Base-by-base conservation (phyloP, 2,888 invertebrate species). In the Dione juno region DNA sequence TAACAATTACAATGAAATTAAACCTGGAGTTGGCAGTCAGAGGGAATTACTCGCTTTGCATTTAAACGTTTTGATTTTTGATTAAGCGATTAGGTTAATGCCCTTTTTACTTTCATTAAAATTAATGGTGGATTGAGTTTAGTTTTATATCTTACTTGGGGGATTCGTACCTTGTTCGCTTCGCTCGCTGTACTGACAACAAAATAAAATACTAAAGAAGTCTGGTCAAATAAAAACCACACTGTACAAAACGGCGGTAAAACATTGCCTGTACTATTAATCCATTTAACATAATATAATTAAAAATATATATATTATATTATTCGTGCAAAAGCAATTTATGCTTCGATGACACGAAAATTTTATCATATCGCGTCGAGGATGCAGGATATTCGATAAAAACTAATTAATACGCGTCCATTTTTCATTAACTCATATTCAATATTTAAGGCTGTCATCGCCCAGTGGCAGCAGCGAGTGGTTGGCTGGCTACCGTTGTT, bases 41-140 rank as follows among this genome's bases (percentile, higher is more conserved):
- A 66, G 43, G 21, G 35, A 35, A 68, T 68, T 48, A 67, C 53
- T 59, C 58, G 58, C 64, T 73, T 73, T 70, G 67, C 73, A 73
- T 68, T 67, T 68, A 68, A 73, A 73, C 68, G 48, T 70, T 68
- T 70, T 70, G 70, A 70, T 68, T 73, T 70, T 68, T 70, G 68
- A 70, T 67, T 73, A 70, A 57, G 50, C 67, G 58, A 69, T 48
- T 53, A 59, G 16, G 35, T 35, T 64, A 52, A 53, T 64, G 52
- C 35, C 43, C 65, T 68, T 58, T 68, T 68, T 50, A 53, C 53
- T 64, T 64, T 71, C 64, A 66, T 71, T 52, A 65, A 59, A 61
- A 50, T 16, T 71, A 65, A 71, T 59, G 48, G 45, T 19, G 19
- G 13, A 9, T 50, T 64, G 16, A n/a, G 9, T 5, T 14, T 37